Evolutionary conservation across 2,888 invertebrate species (phyloP), one percentile per base, ranked within the genome.

Genomic region (Dione juno): DNA sequence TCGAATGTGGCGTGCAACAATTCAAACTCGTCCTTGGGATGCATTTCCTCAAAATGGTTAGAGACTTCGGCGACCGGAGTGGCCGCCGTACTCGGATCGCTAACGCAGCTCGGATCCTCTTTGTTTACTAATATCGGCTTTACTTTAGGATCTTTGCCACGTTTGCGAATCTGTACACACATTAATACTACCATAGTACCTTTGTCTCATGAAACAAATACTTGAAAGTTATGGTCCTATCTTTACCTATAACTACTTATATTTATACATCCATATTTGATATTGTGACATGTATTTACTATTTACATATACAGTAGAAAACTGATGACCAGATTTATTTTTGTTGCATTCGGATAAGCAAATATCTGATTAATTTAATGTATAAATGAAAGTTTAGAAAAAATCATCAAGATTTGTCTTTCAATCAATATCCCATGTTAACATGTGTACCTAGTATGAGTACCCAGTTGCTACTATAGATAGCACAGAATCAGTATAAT

Each of bases 11-110:
- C 88, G 75, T 93, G 92, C 82, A 93, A 85, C 81, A 93, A 85
- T 81, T 93, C 93, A 82, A 93, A 91, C 78, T 97, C 97, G 92
- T 97, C 97, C 93, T 97, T 97, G 66, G 97, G 97, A 78, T 95
- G 95, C 86, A 95, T 95, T 82, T 95, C 93, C 83, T 96, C 96
- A 89, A 97, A 97, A 88, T 96, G 95, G 94, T 97, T 97, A 84
- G 85, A 79, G 77, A 84, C 85, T 69, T 80, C 78, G 41, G 81
- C 74, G 75, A 79, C 81, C 63, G 90, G 83, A 64, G 92, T 78
- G 71, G 94, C 87, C 75, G 93, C 90, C 74, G 91, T 82, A 79
- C 88, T 88, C 73, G 92, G 88, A 82, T 94, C 93, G 83, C 90
- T 93, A 82, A 94, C 88, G 80, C 94, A 93, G 81, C 94, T 93